A percentile compares a stretch with the other conserved stretches of the same genome.
phyloP scores from a whole-genome alignment of 2,113 vertebrate species.

The Myrmecobius fasciatus region DNA sequence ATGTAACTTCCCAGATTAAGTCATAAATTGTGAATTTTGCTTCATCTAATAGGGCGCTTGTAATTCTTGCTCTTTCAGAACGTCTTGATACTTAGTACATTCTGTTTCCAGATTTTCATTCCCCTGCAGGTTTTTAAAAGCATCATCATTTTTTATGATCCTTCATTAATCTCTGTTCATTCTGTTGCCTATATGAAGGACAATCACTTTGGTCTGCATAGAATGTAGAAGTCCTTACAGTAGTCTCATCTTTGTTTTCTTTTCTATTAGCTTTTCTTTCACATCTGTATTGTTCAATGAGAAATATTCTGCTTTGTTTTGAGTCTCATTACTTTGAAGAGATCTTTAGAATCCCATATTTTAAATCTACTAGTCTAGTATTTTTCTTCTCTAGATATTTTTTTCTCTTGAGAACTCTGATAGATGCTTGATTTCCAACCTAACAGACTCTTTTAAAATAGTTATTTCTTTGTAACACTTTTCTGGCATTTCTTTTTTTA shows the following conservation, averaged over 20 bases:
- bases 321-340: not conserved
- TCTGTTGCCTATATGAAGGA: not conserved
- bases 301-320: not conserved
- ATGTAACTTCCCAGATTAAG: not conserved
- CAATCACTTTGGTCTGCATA: not conserved
- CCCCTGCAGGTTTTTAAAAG: not conserved
- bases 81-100: not conserved
- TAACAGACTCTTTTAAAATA: not conserved
- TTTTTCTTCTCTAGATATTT: not conserved
- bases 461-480: not conserved
- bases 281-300: not conserved
- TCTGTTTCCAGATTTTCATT: not conserved
- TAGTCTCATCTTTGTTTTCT: not conserved
- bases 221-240: not conserved
- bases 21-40: not conserved
- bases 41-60: not conserved
- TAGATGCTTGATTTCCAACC: not conserved
- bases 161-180: not conserved
- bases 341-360: not conserved
- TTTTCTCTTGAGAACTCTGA: not conserved
- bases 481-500: not conserved
- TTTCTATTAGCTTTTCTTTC: not conserved
- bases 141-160: not conserved
- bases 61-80: not conserved
- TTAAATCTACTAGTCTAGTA: not conserved